phyloP scores from a whole-genome alignment of 2,113 vertebrate species.

The Scomber japonicus region DNA sequence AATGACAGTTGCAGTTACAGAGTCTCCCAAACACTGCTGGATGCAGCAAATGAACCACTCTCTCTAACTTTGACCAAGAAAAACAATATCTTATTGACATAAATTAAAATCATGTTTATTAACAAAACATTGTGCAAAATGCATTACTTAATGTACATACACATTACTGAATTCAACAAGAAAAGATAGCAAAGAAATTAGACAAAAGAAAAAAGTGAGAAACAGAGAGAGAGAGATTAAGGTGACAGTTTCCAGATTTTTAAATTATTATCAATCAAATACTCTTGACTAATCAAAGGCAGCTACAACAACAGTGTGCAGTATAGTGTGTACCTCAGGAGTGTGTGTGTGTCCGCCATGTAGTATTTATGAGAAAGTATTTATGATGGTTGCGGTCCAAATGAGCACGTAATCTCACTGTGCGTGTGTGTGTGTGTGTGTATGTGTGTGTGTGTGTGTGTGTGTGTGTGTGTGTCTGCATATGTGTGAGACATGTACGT shows the following conservation, averaged over 20 bases:
- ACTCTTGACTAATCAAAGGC: constrained; percentile 32
- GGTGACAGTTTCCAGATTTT: constrained; percentile 6
- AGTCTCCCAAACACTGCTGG: neutral
- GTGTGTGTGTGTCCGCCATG: neutral
- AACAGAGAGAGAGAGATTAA: neutral
- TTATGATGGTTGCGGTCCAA: constrained; percentile 7
- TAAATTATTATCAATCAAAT: neutral
- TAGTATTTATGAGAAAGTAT: neutral
- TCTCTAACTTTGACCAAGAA: neutral
- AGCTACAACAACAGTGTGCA: constrained; percentile 29
- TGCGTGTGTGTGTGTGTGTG: neutral
- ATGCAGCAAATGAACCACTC: neutral
- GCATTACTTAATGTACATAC: constrained; percentile 39
- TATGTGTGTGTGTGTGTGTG: neutral
- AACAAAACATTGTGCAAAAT: constrained; percentile 74
- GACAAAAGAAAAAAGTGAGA: neutral
- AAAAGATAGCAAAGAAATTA: constrained; percentile 19
- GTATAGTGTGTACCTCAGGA: constrained; percentile 25
- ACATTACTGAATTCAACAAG: constrained; percentile 26
- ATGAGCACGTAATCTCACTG: neutral
- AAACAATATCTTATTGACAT: neutral
- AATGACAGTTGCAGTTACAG: no score
- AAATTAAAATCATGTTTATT: constrained; percentile 72
- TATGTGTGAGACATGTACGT: neutral
- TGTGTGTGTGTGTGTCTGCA: neutral